These are phyloP conservation scores for Panulirus ornatus DNA, from an alignment of 1,140 invertebrate genomes.

Conservation along the genomic window DNA sequence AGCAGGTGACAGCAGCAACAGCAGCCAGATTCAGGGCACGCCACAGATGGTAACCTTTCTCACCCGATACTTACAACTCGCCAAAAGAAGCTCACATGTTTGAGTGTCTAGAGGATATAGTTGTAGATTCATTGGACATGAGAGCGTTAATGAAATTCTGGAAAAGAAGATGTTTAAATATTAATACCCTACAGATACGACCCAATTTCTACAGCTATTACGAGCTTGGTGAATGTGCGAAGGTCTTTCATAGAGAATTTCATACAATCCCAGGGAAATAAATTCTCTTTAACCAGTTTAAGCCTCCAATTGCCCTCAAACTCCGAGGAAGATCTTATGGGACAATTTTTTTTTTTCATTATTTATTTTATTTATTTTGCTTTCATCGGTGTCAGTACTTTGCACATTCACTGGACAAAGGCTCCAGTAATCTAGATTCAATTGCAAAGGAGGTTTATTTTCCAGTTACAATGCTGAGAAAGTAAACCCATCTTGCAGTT, in stretches of 20 bases:
- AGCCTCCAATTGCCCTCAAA: no score
- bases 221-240: constrained; percentile 1
- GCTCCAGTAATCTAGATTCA: not conserved
- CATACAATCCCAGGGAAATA: no score
- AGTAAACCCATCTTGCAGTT: not conserved
- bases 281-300: no score
- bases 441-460: not conserved
- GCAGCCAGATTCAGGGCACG: constrained; percentile 23
- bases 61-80: constrained; percentile 91
- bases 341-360: no score
- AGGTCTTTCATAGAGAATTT: no score
- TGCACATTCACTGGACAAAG: not conserved
- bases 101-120: constrained; percentile 96
- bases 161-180: constrained; percentile 75
- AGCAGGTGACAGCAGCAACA: constrained; percentile 16
- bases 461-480: not conserved
- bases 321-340: no score
- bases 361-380: no score
- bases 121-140: constrained; percentile 97
- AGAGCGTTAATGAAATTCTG: constrained; percentile 94
- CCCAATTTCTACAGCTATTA: not conserved
- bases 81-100: constrained; percentile 94
- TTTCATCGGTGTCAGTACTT: no score
- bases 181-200: constrained; percentile 50
- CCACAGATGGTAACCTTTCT: constrained; percentile 9